Evolutionary conservation across 2,113 vertebrate species (phyloP).

Genomic region (Theristicus caerulescens): DNA sequence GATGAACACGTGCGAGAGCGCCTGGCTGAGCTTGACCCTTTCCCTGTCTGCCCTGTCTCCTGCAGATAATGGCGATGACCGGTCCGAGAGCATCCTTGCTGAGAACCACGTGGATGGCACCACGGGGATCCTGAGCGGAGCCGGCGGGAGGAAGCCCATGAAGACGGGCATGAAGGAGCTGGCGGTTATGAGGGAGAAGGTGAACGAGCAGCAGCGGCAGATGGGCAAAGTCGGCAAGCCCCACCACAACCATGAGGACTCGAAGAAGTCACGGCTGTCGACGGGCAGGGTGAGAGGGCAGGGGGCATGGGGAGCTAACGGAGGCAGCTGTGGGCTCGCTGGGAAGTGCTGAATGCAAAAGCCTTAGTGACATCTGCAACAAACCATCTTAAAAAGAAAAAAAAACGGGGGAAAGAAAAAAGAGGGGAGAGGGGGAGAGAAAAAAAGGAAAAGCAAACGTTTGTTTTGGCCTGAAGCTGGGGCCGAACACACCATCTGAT

Average conservation of each 20-base stretch:
- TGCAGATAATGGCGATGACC: constrained; percentile 68
- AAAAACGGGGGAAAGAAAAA: not conserved
- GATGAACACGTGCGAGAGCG: not conserved
- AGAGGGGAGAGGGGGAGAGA: fast-evolving
- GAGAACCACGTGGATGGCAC: constrained; percentile 75
- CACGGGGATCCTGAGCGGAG: constrained; percentile 52
- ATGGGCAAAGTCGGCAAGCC: constrained; percentile 73
- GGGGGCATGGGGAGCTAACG: not conserved
- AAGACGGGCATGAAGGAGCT: constrained; percentile 75
- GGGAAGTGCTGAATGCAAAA: not conserved
- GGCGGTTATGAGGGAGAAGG: constrained; percentile 76
- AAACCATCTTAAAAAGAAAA: not conserved
- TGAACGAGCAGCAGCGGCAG: constrained; percentile 76
- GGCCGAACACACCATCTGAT: not conserved
- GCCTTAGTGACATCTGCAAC: not conserved
- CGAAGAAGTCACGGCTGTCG: constrained; percentile 73
- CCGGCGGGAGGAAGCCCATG: constrained; percentile 57
- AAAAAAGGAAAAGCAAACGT: not conserved
- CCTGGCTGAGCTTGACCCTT: constrained; percentile 7
- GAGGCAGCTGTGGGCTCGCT: not conserved
- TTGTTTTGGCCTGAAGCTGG: constrained; percentile 8
- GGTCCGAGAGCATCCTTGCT: constrained; percentile 46
- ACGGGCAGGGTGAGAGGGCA: constrained; percentile 70
- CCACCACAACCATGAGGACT: constrained; percentile 66
- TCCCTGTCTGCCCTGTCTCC: not conserved